phyloP scores from a whole-genome alignment of 2,888 invertebrate genomes.

The Tipula unca region DNA sequence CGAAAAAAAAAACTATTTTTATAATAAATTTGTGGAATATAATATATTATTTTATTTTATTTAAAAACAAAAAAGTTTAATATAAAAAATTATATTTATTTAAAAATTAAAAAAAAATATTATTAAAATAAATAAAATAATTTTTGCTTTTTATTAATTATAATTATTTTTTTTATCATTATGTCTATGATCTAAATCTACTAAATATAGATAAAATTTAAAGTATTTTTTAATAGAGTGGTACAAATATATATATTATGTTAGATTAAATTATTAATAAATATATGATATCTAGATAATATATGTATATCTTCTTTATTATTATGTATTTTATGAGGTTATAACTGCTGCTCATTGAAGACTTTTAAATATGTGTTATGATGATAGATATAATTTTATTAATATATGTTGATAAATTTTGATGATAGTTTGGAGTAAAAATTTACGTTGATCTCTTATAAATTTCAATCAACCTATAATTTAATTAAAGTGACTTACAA shows the following conservation, averaged over 20 bases:
- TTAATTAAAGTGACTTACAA: too few species aligned
- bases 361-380: neutral
- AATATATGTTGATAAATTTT: neutral
- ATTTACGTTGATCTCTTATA: neutral
- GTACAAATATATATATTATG: neutral
- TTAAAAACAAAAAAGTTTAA: neutral
- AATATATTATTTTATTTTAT: neutral
- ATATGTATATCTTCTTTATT: neutral
- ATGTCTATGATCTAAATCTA: neutral
- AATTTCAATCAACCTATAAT: too few species aligned
- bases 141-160: neutral
- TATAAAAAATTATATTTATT: neutral
- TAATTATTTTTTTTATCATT: neutral
- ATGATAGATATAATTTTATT: neutral
- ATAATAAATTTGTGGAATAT: neutral
- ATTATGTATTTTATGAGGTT: neutral
- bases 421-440: too few species aligned
- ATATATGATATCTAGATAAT: neutral
- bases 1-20: neutral
- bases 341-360: neutral
- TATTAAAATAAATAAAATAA: slow-evolving; percentile 3
- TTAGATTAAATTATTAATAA: neutral
- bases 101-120: neutral
- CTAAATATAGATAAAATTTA: neutral
- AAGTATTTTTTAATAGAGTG: neutral